Conservation (phyloP, 1,140 invertebrate species). For the Temnothorax nylanderi region DNA sequence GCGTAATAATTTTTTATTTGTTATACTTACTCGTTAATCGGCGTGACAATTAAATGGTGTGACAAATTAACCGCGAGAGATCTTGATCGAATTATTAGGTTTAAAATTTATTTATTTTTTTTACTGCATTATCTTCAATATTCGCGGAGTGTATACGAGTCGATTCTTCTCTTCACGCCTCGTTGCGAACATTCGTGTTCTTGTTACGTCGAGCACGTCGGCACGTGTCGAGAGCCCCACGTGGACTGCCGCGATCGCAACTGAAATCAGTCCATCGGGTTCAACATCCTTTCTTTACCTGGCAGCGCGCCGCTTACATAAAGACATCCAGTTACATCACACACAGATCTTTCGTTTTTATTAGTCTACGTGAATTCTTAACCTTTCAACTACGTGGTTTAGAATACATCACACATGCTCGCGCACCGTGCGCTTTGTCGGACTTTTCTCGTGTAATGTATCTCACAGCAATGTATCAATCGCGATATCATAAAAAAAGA, state of each 20-base stretch:
- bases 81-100: neutral
- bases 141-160: neutral
- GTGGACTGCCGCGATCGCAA: neutral
- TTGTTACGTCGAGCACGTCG: neutral
- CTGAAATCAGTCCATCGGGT: slow-evolving; percentile 13
- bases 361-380: neutral
- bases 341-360: neutral
- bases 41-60: neutral
- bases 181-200: slow-evolving; percentile 6
- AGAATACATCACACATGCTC: neutral
- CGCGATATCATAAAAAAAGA: neutral
- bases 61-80: neutral
- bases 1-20: neutral
- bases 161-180: neutral
- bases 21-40: neutral
- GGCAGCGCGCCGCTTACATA: neutral
- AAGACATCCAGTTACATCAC: slow-evolving; percentile 1
- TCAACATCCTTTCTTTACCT: slow-evolving; percentile 6
- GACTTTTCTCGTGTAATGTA: neutral
- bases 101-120: neutral
- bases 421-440: neutral
- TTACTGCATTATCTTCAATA: neutral
- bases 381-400: neutral
- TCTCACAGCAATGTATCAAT: neutral
- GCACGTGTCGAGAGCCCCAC: neutral